Evolutionary conservation across 2,113 vertebrate species (phyloP).

Genomic region (Melozone crissalis): DNA sequence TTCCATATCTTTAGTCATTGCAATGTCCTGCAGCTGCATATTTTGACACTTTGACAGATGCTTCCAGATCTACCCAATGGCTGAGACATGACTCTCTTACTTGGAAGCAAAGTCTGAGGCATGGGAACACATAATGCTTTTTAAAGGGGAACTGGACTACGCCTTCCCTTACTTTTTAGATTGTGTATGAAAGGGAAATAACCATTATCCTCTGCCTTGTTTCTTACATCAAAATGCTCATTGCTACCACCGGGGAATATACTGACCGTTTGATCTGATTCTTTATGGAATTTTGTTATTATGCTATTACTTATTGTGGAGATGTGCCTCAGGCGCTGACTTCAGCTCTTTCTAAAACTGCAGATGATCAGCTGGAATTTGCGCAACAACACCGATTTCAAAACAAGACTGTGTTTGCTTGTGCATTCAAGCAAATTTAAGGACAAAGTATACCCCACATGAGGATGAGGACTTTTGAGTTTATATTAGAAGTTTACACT

Average conservation of each 20-base stretch:
- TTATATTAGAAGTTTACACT: neutral
- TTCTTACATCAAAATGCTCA: neutral
- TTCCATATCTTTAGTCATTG: neutral
- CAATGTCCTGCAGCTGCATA: slow-evolving; percentile 6
- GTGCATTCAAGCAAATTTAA: neutral
- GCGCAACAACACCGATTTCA: neutral
- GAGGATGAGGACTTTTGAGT: neutral
- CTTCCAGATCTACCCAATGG: neutral
- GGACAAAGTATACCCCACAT: neutral
- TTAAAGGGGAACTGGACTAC: neutral
- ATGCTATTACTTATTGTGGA: neutral
- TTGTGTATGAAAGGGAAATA: neutral
- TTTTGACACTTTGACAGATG: slow-evolving; percentile 41
- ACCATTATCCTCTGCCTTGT: neutral
- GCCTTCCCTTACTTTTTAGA: neutral
- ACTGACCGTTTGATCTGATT: neutral
- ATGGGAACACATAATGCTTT: neutral
- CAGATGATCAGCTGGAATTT: neutral
- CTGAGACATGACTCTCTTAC: neutral
- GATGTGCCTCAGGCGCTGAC: neutral
- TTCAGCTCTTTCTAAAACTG: neutral
- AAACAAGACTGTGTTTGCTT: neutral
- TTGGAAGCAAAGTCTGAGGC: neutral
- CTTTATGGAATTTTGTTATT: neutral
- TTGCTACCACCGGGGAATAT: neutral